phyloP scores from a whole-genome alignment of 2,113 vertebrate species.

The Sialia sialis region DNA sequence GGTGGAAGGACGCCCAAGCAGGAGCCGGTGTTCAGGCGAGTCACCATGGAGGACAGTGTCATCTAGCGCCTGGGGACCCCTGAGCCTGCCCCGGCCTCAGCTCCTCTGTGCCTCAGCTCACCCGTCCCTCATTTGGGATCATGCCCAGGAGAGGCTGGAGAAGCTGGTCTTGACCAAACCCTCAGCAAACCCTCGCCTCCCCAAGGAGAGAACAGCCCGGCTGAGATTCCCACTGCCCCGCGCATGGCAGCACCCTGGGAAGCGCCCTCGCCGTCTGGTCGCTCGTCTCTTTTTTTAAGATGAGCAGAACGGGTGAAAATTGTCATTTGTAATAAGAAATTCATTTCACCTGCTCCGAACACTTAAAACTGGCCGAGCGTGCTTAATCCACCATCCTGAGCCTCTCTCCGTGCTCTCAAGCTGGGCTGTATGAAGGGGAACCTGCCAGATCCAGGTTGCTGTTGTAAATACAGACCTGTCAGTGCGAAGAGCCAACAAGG shows the following conservation, averaged over 20 bases:
- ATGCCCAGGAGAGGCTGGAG: fast-evolving
- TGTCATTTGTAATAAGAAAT: background rate
- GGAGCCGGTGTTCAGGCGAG: constrained; percentile 54
- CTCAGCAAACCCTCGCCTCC: background rate
- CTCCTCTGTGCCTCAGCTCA: constrained; percentile 13
- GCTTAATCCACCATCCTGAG: background rate
- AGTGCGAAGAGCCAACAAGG: background rate
- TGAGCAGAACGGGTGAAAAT: background rate
- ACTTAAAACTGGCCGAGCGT: background rate
- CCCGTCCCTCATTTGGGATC: background rate
- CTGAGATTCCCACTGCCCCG: background rate
- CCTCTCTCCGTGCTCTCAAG: background rate
- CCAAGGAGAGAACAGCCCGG: background rate
- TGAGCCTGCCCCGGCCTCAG: background rate
- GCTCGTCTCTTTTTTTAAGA: background rate
- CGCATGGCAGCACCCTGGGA: background rate
- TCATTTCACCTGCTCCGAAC: background rate
- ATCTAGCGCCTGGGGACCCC: background rate
- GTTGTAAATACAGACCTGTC: background rate
- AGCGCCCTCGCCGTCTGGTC: fast-evolving
- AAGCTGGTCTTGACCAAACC: background rate
- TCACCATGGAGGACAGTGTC: constrained; percentile 66
- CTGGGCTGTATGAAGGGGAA: background rate
- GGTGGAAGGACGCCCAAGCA: constrained; percentile 21
- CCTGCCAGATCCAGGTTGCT: background rate